Conservation (phyloP, 2,797 vertebrate genomes). For the Lepidocolaptes lacrymiger region DNA sequence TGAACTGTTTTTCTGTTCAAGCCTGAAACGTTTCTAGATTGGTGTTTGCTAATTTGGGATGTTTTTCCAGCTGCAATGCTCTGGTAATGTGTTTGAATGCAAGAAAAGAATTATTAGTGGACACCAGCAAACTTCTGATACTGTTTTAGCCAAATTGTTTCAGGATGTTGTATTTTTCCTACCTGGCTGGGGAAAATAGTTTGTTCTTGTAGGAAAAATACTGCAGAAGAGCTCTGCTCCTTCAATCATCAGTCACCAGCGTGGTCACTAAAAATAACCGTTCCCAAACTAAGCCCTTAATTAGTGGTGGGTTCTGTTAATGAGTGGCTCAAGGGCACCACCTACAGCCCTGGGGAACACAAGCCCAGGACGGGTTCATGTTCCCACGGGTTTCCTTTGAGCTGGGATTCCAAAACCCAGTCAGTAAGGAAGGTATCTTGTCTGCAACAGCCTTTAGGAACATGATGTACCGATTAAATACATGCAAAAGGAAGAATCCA, state of each 20-base stretch:
- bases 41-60: neutral
- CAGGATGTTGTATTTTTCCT: constrained; percentile 1
- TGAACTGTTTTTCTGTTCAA: neutral
- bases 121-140: neutral
- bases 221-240: neutral
- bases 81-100: neutral
- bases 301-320: neutral
- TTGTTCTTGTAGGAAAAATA: neutral
- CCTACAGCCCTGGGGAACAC: constrained; percentile 55
- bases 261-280: neutral
- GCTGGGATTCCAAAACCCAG: neutral
- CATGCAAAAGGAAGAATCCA: neutral
- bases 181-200: neutral
- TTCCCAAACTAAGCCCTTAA: neutral
- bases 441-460: neutral
- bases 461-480: neutral
- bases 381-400: neutral
- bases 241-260: neutral
- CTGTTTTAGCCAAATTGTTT: neutral
- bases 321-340: constrained; percentile 59
- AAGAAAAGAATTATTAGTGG: neutral
- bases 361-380: neutral
- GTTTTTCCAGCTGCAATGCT: neutral
- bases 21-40: neutral
- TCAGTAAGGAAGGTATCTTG: neutral